phyloP scores from a whole-genome alignment of 2,888 invertebrate species.

The Gari tellinella region DNA sequence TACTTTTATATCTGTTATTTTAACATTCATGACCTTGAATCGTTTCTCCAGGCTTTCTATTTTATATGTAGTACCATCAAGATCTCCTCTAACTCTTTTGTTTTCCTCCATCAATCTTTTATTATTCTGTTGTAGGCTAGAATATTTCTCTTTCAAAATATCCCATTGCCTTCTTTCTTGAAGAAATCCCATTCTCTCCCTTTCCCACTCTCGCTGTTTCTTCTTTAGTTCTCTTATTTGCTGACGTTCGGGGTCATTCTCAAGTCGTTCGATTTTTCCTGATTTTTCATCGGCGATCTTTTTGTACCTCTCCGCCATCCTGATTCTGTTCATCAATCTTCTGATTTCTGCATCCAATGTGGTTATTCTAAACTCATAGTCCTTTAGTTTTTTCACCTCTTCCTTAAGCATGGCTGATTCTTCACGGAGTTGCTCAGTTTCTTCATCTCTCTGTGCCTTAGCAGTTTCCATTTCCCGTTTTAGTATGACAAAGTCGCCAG shows the following conservation, averaged over 20 bases:
- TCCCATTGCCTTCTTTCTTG: slow-evolving; percentile 60
- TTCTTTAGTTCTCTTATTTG: slow-evolving; percentile 38
- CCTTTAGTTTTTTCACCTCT: slow-evolving; percentile 49
- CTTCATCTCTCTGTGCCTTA: slow-evolving; percentile 38
- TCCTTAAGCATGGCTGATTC: slow-evolving; percentile 43
- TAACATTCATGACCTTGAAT: slow-evolving; percentile 40
- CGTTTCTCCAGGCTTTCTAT: slow-evolving; percentile 45
- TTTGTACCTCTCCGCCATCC: slow-evolving; percentile 41
- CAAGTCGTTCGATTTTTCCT: not conserved
- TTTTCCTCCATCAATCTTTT: slow-evolving; percentile 49
- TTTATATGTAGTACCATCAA: slow-evolving; percentile 41
- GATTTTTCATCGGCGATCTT: slow-evolving; percentile 24
- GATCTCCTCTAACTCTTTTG: slow-evolving; percentile 46
- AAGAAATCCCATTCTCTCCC: slow-evolving; percentile 48
- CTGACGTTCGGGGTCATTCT: slow-evolving; percentile 23
- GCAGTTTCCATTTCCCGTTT: slow-evolving; percentile 51
- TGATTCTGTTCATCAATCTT: slow-evolving; percentile 46
- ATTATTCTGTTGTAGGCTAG: slow-evolving; percentile 39
- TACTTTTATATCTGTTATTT: slow-evolving; percentile 20
- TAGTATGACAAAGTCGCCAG: slow-evolving; percentile 41
- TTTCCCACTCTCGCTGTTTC: slow-evolving; percentile 43
- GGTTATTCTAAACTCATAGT: slow-evolving; percentile 53
- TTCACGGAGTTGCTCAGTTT: slow-evolving; percentile 49
- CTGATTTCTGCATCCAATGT: slow-evolving; percentile 56
- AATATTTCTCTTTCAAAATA: slow-evolving; percentile 47